Evolutionary conservation across 2,888 invertebrate species (phyloP), one percentile per base, ranked within the genome.

Genomic region (Doris montereyensis): DNA sequence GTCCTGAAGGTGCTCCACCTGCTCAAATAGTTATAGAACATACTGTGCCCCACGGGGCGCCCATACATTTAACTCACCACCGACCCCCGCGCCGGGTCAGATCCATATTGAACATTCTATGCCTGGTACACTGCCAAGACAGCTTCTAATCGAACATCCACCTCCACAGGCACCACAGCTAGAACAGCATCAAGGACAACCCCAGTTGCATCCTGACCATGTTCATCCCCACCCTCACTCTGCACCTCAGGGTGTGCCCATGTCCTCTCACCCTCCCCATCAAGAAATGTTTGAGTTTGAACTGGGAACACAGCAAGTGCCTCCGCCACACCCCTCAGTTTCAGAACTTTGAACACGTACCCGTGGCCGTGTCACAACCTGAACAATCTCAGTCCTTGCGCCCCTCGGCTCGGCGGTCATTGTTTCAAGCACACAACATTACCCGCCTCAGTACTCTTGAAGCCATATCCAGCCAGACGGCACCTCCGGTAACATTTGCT

Each of bases 291-390:
- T 34, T 60, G 79, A 79, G 57, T 75, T 76, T 70, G 76, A 79
- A 34, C 41, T 71, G 32, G 60, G 62, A 17, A 30, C 60, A 8
- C 75, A 79, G 74, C 82, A 78, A 35, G 67, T 73, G 32, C 74
- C 78, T 5, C 81, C 77, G 4, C 75, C 81, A 0, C 78, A n/a
- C 73, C 17, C 34, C 80, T 21, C 82, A 82, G 58, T 82, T 73
- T 62, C 80, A 82, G 26, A 65, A 72, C 13, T 74, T 77, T 73
- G 79, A 79, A 34, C 81, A 81, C 57, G 76, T 82, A 13, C 60
- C 80, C 13, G 71, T 79, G n/a, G 75, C 79, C 13, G 74, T 74
- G 8, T 74, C 41, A 21, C 79, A 70, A 17, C 28, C 76, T 1
- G 78, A 65, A 10, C n/a, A n/a, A 57, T 68, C 24, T 71, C 68